These are phyloP conservation scores for Glaucopsyche alexis DNA, from an alignment of 2,888 invertebrate genomes.

Conservation along the genomic window DNA sequence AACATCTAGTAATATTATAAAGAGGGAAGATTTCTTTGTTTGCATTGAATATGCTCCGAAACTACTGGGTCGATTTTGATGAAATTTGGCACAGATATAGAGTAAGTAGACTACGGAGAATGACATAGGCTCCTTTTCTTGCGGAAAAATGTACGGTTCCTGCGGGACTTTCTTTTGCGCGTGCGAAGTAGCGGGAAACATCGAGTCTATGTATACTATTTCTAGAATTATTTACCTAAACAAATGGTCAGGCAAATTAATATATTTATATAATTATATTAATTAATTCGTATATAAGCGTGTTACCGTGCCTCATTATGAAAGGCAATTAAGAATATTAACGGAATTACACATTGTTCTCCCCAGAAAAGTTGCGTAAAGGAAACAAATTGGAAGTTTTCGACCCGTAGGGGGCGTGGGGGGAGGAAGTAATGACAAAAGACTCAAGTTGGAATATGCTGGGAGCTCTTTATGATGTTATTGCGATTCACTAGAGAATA, in stretches of 20 bases:
- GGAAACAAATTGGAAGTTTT: conserved; percentile 20
- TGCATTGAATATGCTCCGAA: no score
- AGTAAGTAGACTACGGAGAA: no score
- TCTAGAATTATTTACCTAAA: neutral
- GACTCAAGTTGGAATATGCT: conserved; percentile 11
- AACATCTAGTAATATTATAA: no score
- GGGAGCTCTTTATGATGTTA: conserved; percentile 3
- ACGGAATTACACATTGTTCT: conserved; percentile 1
- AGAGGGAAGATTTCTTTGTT: no score
- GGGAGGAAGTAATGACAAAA: conserved; percentile 14
- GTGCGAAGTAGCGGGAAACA: no score
- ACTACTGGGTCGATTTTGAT: no score
- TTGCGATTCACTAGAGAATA: neutral
- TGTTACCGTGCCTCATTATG: conserved; percentile 1
- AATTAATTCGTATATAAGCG: neutral
- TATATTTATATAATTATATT: neutral
- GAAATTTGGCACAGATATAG: no score
- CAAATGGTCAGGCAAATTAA: neutral
- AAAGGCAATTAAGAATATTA: neutral
- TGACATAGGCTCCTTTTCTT: no score
- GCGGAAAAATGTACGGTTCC: no score
- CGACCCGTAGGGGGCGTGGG: neutral
- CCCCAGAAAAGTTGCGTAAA: neutral
- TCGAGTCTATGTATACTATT: neutral
- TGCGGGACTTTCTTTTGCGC: no score